Base-by-base conservation (phyloP, 2,113 vertebrate genomes). In the Sphaerodactylus townsendi region DNA sequence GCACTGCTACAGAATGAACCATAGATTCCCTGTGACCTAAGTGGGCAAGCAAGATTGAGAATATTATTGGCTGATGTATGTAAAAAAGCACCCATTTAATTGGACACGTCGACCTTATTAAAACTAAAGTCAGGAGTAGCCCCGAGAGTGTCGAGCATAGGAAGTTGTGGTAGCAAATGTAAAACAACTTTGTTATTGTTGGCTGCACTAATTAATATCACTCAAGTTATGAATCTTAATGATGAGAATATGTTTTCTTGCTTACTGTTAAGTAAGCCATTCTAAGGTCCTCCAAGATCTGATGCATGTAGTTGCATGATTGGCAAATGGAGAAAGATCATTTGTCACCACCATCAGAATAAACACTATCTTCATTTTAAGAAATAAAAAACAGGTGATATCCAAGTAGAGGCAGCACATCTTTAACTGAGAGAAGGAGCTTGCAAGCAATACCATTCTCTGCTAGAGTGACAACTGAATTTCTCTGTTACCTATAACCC, bases 161-260 rank as follows among this genome's bases (percentile, higher is more conserved):
- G 77, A 86, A 64, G 10, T 11, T 85, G 30, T 17, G 81, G 17
- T 62, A 79, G 69, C 50, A 83, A 86, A 71, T 77, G 78, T 69
- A 85, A 85, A 25, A 62, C 46, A 86, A 17, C 41, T 81, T 69
- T 56, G 50, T 83, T 28, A 77, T 44, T 7, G 13, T 39, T 64
- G 59, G 17, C 72, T 25, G 76, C 50, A 84, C 17, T 87, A 84
- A 91, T 84, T 73, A 85, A 83, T 89, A n/a, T 1, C 48, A 76
- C 76, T 76, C 30, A 44, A 77, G 30, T 30, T 83, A 2, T 33
- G 68, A 76, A 1, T 2, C 79, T 81, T 81, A 83, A 79, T 79
- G 56, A 19, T n/a, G 70, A 46, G 37, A 81, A 68, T 81, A 53
- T 11, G 39, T 83, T 76, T 39, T 4, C 6, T 37, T 75, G n/a